These are phyloP conservation scores for Xylocampa areola DNA, from an alignment of 2,888 invertebrate species.

Conservation along the genomic window DNA sequence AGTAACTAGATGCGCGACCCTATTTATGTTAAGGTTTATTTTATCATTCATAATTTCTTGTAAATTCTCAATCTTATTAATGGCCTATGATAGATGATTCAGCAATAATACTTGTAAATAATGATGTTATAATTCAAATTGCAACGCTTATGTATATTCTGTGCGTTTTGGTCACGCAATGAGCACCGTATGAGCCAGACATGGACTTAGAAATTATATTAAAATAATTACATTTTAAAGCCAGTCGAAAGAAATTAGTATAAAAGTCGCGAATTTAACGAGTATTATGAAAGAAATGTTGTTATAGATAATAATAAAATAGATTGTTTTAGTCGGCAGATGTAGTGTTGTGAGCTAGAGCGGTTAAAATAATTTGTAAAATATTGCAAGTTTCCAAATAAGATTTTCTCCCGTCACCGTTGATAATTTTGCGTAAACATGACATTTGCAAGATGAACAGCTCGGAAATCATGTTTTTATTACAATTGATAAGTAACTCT, in stretches of 20 bases:
- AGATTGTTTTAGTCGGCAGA: conserved; percentile 52
- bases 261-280: conserved; percentile 55
- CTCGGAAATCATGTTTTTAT: conserved; percentile 20
- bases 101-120: conserved; percentile 75
- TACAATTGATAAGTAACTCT: conserved; percentile 22
- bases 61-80: conserved; percentile 54
- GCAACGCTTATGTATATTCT: conserved; percentile 54
- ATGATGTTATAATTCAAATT: conserved; percentile 54
- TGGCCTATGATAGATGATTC: conserved; percentile 69
- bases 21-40: conserved; percentile 46
- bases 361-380: conserved; percentile 37
- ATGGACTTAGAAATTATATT: conserved; percentile 52
- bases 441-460: background rate
- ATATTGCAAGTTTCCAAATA: conserved; percentile 30
- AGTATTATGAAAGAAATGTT: conserved; percentile 56
- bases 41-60: conserved; percentile 44
- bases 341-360: conserved; percentile 49
- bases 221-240: conserved; percentile 7
- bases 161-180: conserved; percentile 49
- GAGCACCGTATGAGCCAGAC: conserved; percentile 40
- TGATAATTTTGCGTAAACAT: conserved; percentile 27
- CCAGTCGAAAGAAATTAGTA: conserved; percentile 29
- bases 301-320: conserved; percentile 48
- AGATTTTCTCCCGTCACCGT: conserved; percentile 28
- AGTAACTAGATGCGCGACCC: conserved; percentile 28